Base-by-base conservation (phyloP, 2,888 invertebrate species). In the Drosophila bunnanda region DNA sequence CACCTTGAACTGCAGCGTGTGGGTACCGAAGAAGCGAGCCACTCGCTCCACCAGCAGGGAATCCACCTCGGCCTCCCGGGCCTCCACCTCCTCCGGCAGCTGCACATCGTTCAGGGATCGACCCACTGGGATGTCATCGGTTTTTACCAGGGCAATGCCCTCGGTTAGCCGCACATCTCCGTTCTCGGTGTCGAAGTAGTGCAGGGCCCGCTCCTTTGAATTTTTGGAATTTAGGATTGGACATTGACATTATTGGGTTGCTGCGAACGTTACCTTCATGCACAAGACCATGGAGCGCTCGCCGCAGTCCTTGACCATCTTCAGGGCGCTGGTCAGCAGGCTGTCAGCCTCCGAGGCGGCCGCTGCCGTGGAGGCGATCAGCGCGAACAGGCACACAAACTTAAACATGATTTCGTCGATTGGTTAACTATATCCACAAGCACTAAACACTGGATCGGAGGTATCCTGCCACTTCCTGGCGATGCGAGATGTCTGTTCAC, bases 1-100 rank as follows among this genome's bases (percentile, higher is more conserved):
- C 84, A 97, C 94, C 92, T 96, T 96, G 86, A 97, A 95, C 90
- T 97, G 96, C 46, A 97, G 93, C 20, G 96, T 95, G 88, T 97
- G 96, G 56, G 95, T 95, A 86, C 96, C 95, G 78, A 97, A 94
- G 91, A 97, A 95, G 82, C 95, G 94, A 76, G 96, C 95, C 12
- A 96, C 94, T 76, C 95, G 95, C 89, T 97, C 96, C 75, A 96
- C 92, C 60, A 97, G 93, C 74, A 96, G 94, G 76, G 94, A 94
- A 90, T 96, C 96, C 69, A 96, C 93, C 87, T 95, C 95, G 66
- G 94, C 94, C 91, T 96, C 96, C 61, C 96, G 94, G 15, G 95
- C 95, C 78, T 95, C 94, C 20, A 94, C 94, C 87, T 97, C 96
- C n/a, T 94, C 93, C 15, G 97, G 96, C 56, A 96, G 92, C 61